Conservation (phyloP, 1,140 invertebrate genomes). For the Varroa destructor region DNA sequence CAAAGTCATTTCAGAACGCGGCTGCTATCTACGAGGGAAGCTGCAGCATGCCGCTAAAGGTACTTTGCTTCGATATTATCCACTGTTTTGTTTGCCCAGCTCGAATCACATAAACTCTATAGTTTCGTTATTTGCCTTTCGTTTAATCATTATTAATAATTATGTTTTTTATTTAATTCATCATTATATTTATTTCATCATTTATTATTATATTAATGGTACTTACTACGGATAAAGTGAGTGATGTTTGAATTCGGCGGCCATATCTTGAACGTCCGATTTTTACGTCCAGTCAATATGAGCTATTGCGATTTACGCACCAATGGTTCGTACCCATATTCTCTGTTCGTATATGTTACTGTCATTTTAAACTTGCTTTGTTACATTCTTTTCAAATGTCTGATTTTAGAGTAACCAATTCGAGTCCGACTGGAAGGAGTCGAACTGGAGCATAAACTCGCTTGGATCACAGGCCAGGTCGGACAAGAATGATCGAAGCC, state of each 20-base stretch:
- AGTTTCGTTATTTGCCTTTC: background rate
- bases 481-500: conserved; percentile 5
- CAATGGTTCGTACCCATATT: no score
- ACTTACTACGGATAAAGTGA: no score
- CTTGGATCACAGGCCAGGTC: conserved; percentile 18
- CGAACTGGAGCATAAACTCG: conserved; percentile 22
- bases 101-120: background rate
- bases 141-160: background rate
- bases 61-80: background rate
- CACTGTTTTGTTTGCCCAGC: background rate
- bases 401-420: background rate
- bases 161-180: no score
- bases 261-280: no score
- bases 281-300: no score
- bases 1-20: conserved; percentile 9
- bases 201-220: no score
- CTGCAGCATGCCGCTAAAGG: conserved; percentile 2
- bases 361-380: no score
- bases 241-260: no score
- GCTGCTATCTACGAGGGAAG: conserved; percentile 1
- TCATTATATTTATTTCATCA: no score
- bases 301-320: no score
- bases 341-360: no score
- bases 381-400: background rate
- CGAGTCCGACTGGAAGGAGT: conserved; percentile 5